These are phyloP conservation scores for Galeopsomyia nigrocyanea DNA, from an alignment of 2,888 invertebrate species.

Conservation along the genomic window DNA sequence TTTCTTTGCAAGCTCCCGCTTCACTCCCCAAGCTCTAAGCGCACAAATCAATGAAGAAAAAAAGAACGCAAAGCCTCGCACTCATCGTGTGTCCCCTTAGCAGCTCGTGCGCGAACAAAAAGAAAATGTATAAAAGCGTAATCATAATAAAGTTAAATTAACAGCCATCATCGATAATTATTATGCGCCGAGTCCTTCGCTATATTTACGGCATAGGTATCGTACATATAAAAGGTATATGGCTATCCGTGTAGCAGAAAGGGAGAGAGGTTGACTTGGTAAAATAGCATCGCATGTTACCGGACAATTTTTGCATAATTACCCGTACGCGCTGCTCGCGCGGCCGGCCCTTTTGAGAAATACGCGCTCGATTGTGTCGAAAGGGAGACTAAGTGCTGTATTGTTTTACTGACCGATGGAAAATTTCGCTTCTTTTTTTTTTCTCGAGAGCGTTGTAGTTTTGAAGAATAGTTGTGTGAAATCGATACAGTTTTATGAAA, in stretches of 20 bases:
- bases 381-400: no score
- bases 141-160: constrained; percentile 41
- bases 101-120: background rate
- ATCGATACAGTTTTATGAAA: no score
- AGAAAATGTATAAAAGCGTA: constrained; percentile 11
- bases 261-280: constrained; percentile 1
- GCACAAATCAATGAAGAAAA: constrained; percentile 25
- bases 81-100: no score
- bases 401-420: no score
- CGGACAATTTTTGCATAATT: constrained; percentile 41
- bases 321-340: background rate
- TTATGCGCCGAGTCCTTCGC: background rate
- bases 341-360: no score
- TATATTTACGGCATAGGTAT: no score
- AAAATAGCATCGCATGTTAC: constrained; percentile 37
- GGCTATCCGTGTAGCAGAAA: background rate
- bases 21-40: background rate
- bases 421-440: no score
- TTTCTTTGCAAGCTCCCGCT: background rate
- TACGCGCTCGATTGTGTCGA: no score
- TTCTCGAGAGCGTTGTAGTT: no score
- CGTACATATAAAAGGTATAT: background rate
- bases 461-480: no score
- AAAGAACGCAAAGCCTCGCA: background rate
- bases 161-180: constrained; percentile 17